Evolutionary conservation across 2,113 vertebrate genomes (phyloP).

Genomic region (Columba janthina): DNA sequence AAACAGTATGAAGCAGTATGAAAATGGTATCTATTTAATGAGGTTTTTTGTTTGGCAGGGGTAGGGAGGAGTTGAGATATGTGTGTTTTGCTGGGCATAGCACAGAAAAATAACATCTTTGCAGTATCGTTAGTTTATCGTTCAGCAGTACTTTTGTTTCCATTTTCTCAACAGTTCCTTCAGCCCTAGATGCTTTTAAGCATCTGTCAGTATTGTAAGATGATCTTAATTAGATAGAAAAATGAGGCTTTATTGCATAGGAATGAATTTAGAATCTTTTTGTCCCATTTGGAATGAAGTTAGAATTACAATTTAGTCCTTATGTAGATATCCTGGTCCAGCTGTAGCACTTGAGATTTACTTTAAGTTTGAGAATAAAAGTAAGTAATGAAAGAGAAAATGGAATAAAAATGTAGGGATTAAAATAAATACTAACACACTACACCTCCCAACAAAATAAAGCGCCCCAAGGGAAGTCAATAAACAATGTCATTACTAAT

Average conservation of each 20-base stretch:
- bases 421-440: neutral
- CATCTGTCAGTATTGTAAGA: conserved; percentile 53
- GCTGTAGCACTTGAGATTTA: neutral
- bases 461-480: conserved; percentile 43
- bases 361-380: conserved; percentile 14
- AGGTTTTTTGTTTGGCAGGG: neutral
- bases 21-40: neutral
- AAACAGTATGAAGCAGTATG: neutral
- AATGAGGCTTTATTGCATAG: conserved; percentile 14
- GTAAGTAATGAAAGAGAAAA: conserved; percentile 20
- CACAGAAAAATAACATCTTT: conserved; percentile 40
- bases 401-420: neutral
- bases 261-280: neutral
- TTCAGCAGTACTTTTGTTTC: conserved; percentile 54
- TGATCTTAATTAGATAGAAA: conserved; percentile 49
- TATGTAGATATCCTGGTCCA: conserved; percentile 15
- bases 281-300: neutral
- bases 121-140: conserved; percentile 19
- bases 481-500: conserved; percentile 66
- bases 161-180: conserved; percentile 59
- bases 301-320: conserved; percentile 5
- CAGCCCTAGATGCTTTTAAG: conserved; percentile 63
- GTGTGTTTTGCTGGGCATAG: neutral
- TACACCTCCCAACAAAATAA: neutral
- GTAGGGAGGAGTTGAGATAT: neutral